Conservation (phyloP, 2,113 vertebrate genomes). For the Galemys pyrenaicus region DNA sequence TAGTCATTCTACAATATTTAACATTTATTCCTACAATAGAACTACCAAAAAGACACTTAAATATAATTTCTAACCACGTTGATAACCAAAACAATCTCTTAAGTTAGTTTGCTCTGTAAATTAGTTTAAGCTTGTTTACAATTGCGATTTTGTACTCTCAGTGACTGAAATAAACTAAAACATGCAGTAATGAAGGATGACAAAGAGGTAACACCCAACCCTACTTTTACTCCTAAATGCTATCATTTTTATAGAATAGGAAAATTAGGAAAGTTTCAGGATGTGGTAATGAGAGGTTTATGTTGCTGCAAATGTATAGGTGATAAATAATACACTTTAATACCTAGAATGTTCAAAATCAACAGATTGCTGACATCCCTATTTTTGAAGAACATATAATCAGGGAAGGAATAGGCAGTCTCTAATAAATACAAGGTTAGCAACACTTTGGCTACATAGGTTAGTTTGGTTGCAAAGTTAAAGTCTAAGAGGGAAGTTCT, state of each 20-base stretch:
- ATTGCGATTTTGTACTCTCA: not conserved
- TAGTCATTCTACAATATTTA: not conserved
- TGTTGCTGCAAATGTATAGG: not conserved
- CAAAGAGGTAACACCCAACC: not conserved
- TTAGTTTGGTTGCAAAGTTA: not conserved
- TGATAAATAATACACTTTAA: not conserved
- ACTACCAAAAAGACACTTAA: not conserved
- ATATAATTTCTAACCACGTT: not conserved
- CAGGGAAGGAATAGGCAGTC: not conserved
- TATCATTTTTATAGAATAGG: not conserved
- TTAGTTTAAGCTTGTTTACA: constrained; percentile 13
- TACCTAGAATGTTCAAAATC: not conserved
- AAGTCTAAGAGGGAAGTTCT: not conserved
- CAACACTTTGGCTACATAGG: not conserved
- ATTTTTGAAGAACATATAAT: not conserved
- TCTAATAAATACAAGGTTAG: too few relatives aligned
- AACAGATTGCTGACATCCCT: not conserved
- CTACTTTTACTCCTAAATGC: not conserved
- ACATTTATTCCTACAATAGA: constrained; percentile 10
- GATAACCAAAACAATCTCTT: not conserved
- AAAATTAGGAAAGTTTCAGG: not conserved
- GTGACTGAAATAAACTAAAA: not conserved
- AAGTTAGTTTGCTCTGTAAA: constrained; percentile 5
- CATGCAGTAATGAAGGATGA: not conserved
- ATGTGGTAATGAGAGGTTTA: not conserved